Percentiles rank a stretch among this genome's conserved stretches.
These are phyloP conservation scores for Ariolimax columbianus DNA, from an alignment of 2,888 invertebrate species.

Conservation along the genomic window DNA sequence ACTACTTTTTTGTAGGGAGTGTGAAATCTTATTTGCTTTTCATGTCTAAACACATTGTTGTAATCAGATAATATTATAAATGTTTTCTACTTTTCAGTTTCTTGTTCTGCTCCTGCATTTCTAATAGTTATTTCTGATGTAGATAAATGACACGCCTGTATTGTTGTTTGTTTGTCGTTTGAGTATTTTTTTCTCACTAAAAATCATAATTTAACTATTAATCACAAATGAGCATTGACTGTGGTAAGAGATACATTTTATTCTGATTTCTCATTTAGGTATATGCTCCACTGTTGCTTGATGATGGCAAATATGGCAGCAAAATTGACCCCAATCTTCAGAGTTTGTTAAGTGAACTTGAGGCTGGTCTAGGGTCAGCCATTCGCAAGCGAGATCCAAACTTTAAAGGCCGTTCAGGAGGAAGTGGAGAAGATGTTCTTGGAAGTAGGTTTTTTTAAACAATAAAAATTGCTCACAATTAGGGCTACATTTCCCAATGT, in stretches of 20 bases:
- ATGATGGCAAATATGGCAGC: constrained; percentile 78
- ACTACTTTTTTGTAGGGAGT: too few species aligned
- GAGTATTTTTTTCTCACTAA: not conserved
- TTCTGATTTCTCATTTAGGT: constrained; percentile 70
- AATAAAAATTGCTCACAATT: not conserved
- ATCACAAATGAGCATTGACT: not conserved
- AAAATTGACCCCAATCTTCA: constrained; percentile 80
- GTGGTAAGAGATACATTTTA: not conserved
- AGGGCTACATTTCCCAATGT: not conserved
- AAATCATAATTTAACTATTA: too few species aligned
- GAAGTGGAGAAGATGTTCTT: constrained; percentile 69
- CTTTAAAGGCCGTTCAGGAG: constrained; percentile 63
- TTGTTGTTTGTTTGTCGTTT: not conserved
- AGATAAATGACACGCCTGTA: not conserved
- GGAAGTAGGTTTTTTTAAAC: constrained; percentile 66
- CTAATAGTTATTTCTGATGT: not conserved
- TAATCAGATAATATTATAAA: not conserved
- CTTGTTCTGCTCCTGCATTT: not conserved
- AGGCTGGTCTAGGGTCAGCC: constrained; percentile 79
- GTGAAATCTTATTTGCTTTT: not conserved
- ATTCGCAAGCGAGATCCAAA: constrained; percentile 75
- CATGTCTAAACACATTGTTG: not conserved
- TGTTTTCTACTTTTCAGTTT: not conserved
- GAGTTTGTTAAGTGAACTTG: constrained; percentile 79
- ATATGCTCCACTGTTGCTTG: constrained; percentile 80